A percentile compares a stretch with the other conserved stretches of the same genome.
Conservation (phyloP, 2,113 vertebrate genomes). For the Actenoides lindsayi region DNA sequence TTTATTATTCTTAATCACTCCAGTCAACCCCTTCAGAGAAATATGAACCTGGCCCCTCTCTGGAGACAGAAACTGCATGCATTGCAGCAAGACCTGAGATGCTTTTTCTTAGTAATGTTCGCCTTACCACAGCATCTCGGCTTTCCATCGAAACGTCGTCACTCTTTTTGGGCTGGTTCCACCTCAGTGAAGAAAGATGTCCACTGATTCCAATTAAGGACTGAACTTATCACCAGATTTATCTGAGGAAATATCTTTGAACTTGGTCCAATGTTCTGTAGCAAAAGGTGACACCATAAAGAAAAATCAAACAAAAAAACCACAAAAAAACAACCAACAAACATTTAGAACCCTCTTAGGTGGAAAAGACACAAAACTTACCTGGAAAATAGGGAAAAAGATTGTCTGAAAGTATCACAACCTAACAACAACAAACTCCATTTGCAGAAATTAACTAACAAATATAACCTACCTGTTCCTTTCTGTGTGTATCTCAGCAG, state of each 20-base stretch:
- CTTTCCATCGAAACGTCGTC: not conserved
- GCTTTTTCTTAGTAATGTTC: not conserved
- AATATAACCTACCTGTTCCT: slow-evolving; percentile 60
- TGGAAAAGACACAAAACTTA: not conserved
- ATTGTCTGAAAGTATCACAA: not conserved
- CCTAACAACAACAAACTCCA: not conserved
- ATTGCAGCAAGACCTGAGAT: not conserved
- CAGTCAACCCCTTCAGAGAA: not conserved
- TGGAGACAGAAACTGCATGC: not conserved
- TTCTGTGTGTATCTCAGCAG: slow-evolving; percentile 57
- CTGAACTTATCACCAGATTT: not conserved
- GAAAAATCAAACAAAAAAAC: not conserved
- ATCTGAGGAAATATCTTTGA: not conserved
- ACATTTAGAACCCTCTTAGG: not conserved
- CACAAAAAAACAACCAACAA: no score
- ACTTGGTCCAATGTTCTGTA: not conserved
- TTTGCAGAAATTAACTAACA: slow-evolving; percentile 57
- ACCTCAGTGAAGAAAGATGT: not conserved
- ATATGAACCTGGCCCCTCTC: not conserved
- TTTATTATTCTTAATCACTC: not conserved
- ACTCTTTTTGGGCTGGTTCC: not conserved
- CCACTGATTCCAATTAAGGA: not conserved
- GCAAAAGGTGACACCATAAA: not conserved
- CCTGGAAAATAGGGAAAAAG: not conserved
- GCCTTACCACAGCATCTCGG: not conserved